Percentiles rank a stretch among this genome's conserved stretches.
These are phyloP conservation scores for Alauda arvensis DNA, from an alignment of 2,797 vertebrate genomes.

Conservation along the genomic window DNA sequence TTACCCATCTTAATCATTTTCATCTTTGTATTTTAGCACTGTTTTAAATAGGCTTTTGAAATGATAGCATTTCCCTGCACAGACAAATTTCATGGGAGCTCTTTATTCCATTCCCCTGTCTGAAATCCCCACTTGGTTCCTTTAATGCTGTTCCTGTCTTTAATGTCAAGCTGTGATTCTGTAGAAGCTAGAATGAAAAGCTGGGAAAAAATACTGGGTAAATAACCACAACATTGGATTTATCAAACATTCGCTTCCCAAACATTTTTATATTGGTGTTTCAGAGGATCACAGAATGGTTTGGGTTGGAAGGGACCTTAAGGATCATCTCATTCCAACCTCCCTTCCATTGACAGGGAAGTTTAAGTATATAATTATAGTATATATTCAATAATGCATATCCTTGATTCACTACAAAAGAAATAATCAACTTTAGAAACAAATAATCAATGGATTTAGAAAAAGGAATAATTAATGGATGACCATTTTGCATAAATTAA, in stretches of 20 bases:
- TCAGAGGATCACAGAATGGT: not conserved
- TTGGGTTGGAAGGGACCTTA: not conserved
- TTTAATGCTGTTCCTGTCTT: not conserved
- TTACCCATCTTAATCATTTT: not conserved
- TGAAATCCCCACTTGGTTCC: not conserved
- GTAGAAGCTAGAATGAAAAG: not conserved
- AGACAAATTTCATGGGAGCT: not conserved
- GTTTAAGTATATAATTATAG: not conserved
- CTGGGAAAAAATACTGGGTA: not conserved
- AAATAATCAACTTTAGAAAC: not conserved
- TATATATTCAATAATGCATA: not conserved
- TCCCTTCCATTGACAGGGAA: not conserved
- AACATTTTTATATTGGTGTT: not conserved
- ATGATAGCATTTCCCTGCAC: not conserved
- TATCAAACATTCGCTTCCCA: not conserved
- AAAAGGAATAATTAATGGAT: not conserved
- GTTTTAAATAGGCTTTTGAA: not conserved
- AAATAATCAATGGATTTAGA: not conserved
- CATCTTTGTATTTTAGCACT: not conserved
- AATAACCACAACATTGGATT: not conserved
- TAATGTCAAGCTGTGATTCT: not conserved
- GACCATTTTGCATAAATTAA: not conserved
- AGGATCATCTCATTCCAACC: not conserved
- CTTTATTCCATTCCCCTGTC: not conserved
- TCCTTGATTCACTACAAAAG: not conserved